Evolutionary conservation across 2,888 invertebrate genomes (phyloP).

Genomic region (Eledone cirrhosa): DNA sequence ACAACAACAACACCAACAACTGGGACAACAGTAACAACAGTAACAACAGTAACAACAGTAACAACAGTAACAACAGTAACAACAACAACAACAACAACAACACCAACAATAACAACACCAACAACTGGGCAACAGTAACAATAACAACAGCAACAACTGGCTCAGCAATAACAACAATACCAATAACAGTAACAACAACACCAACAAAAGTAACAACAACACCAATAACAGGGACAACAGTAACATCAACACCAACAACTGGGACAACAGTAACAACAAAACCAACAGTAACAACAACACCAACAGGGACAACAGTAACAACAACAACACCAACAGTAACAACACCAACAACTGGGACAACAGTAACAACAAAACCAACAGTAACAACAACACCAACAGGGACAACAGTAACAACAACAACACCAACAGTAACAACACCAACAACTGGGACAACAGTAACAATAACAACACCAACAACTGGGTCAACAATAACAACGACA

Average conservation of each 20-base stretch:
- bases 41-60: neutral
- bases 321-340: neutral
- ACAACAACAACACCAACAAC: too few species aligned
- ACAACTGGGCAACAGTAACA: too few species aligned
- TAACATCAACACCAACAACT: conserved; percentile 1
- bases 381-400: neutral
- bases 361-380: too few species aligned
- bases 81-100: neutral
- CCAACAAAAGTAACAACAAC: neutral
- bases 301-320: neutral
- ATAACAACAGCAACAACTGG: neutral
- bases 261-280: neutral
- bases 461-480: too few species aligned
- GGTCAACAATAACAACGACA: neutral
- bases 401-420: neutral
- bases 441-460: too few species aligned
- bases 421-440: neutral
- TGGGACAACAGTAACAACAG: too few species aligned
- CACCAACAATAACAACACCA: neutral
- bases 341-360: too few species aligned
- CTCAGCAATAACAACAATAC: neutral
- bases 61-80: conserved; percentile 1
- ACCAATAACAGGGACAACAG: neutral
- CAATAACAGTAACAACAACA: neutral
- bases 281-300: neutral